These are phyloP conservation scores for Leptatherina wallacei DNA, from an alignment of 2,797 vertebrate genomes.

Conservation along the genomic window DNA sequence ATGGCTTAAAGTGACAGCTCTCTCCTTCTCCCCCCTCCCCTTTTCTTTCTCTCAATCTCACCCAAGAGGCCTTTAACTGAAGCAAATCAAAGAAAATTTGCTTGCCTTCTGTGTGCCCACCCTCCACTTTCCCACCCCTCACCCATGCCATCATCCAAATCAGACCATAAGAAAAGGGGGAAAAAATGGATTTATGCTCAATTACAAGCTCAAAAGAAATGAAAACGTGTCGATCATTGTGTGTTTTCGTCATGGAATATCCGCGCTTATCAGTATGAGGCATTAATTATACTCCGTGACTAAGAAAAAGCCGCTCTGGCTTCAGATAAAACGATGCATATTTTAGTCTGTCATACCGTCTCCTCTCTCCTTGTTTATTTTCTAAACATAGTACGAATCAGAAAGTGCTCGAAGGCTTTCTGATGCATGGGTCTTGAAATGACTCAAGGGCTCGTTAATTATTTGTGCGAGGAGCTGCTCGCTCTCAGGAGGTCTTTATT, in stretches of 20 bases:
- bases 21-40: constrained; percentile 34
- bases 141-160: constrained; percentile 35
- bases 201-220: constrained; percentile 31
- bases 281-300: constrained; percentile 35
- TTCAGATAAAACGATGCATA: constrained; percentile 24
- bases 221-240: constrained; percentile 10
- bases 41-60: constrained; percentile 33
- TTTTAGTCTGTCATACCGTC: constrained; percentile 33
- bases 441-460: constrained; percentile 70
- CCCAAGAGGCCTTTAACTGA: constrained; percentile 61
- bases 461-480: constrained; percentile 63
- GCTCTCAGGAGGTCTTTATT: constrained; percentile 72
- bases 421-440: constrained; percentile 22
- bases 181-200: constrained; percentile 24
- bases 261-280: constrained; percentile 30
- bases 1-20: constrained; percentile 83
- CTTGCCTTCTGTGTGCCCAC: constrained; percentile 39
- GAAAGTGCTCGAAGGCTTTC: constrained; percentile 36
- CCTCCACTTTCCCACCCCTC: constrained; percentile 56
- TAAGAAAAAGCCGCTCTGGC: constrained; percentile 33
- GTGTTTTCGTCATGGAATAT: constrained; percentile 12
- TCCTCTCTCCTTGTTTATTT: constrained; percentile 35
- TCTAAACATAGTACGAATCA: constrained; percentile 49
- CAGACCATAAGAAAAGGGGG: constrained; percentile 1
- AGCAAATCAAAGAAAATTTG: constrained; percentile 71